A percentile compares a stretch with the other conserved stretches of the same genome.
These are phyloP conservation scores for Cavia porcellus DNA, from an alignment of 2,113 vertebrate genomes.

Conservation along the genomic window DNA sequence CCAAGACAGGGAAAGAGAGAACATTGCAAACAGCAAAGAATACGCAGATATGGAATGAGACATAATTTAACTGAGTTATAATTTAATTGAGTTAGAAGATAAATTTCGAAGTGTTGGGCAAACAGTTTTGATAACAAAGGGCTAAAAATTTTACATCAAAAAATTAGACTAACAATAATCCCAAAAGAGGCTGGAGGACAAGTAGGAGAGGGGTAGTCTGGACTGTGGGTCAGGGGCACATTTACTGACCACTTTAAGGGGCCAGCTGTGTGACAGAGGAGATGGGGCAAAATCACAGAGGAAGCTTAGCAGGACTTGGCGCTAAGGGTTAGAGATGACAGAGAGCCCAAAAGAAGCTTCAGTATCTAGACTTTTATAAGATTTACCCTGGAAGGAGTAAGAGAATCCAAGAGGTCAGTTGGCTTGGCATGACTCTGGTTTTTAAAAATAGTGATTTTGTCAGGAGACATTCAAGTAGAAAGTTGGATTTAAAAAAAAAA, in stretches of 20 bases:
- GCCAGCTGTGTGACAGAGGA: neutral
- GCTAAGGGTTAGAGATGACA: neutral
- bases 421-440: slow-evolving; percentile 16
- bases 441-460: neutral
- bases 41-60: neutral
- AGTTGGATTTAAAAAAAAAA: neutral
- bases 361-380: neutral
- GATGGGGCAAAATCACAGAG: neutral
- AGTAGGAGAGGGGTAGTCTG: neutral
- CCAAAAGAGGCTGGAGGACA: neutral
- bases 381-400: slow-evolving; percentile 18
- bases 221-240: too few relatives aligned
- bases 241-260: neutral
- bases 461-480: neutral
- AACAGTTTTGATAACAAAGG: neutral
- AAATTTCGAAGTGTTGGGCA: neutral
- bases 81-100: neutral
- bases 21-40: neutral
- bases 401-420: neutral
- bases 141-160: slow-evolving; percentile 33
- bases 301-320: neutral
- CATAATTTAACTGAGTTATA: neutral
- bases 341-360: neutral
- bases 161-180: neutral
- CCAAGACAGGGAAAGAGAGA: neutral